Base-by-base conservation (phyloP, 2,797 vertebrate genomes). In the Gymnothorax javanicus region DNA sequence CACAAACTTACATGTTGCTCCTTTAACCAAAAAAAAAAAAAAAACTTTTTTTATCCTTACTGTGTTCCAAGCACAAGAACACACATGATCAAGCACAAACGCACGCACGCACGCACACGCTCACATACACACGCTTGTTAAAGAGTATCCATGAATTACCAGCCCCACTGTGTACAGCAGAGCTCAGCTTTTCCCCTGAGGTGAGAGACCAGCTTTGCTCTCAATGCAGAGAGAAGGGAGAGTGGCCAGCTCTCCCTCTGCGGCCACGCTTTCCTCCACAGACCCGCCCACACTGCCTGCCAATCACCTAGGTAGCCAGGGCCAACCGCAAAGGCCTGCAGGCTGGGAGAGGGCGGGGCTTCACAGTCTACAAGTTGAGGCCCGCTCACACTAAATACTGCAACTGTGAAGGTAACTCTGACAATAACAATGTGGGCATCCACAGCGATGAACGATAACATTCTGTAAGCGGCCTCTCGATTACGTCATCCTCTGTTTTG, bases 151-250 rank as follows among this genome's bases (percentile, higher is more conserved):
- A 64, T 77, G 90, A 81, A 89, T 71, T 25, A 87, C 79, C 84
- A 86, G 69, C 56, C 92, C 88, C 88, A 86, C 86, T 23, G 69
- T 88, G 62, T 87, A 82, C 86, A 90, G 91, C 88, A 85, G 86
- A 88, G 86, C 87, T 88, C 83, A 85, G 84, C 87, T 79, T 88
- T 90, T 86, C 87, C 87, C 79, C 23, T 73, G 64, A 73, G 27
- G 89, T 86, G 87, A 84, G 82, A 90, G 87, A 91, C 85, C 87
- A 73, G 86, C 90, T 93, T 77, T 91, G 90, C 13, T 62, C 60
- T 17, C 60, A 17, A 20, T 20, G 60, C 15, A 20, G 20, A 67
- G 20, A n/a, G 62, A 67, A n/a, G 62, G 23, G 7, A 13, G 62
- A 67, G 62, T 20, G 62, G 62, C 20, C 20, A 67, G 0, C 20